Evolutionary conservation across 1,140 invertebrate genomes (phyloP).

Genomic region (Zaprionus capensis): DNA sequence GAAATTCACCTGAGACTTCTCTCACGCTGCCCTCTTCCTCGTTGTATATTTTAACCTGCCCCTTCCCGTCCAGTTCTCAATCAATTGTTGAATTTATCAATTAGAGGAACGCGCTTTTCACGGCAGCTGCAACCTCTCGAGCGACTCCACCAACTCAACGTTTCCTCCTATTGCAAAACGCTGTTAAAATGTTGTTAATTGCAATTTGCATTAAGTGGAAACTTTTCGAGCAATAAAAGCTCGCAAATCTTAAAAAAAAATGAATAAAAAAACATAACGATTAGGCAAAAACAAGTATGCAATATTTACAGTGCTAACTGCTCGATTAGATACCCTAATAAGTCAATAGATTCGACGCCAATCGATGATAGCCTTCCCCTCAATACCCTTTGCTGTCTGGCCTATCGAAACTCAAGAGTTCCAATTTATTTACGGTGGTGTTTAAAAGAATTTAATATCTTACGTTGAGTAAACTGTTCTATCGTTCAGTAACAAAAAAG

Average conservation of each 20-base stretch:
- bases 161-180: slow-evolving; percentile 56
- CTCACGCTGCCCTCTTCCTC: not conserved
- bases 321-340: slow-evolving; percentile 35
- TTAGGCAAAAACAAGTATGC: slow-evolving; percentile 5
- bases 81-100: slow-evolving; percentile 60
- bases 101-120: slow-evolving; percentile 55
- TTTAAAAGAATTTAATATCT: no score
- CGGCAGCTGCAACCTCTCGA: slow-evolving; percentile 23
- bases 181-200: slow-evolving; percentile 63
- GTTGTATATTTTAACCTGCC: not conserved
- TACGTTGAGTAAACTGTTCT: no score
- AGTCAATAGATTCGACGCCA: not conserved
- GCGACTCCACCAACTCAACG: not conserved
- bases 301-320: slow-evolving; percentile 2
- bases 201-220: slow-evolving; percentile 59
- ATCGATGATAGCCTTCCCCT: not conserved
- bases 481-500: no score
- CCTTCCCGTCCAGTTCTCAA: slow-evolving; percentile 3
- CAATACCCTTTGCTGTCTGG: not conserved
- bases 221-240: slow-evolving; percentile 43
- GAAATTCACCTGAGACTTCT: slow-evolving; percentile 49
- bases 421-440: not conserved
- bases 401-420: not conserved
- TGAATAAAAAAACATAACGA: not conserved
- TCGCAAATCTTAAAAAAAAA: slow-evolving; percentile 14